Percentiles rank a stretch among this genome's conserved stretches.
Evolutionary conservation across 2,797 vertebrate species (phyloP).

Genomic region (Falco concolor): DNA sequence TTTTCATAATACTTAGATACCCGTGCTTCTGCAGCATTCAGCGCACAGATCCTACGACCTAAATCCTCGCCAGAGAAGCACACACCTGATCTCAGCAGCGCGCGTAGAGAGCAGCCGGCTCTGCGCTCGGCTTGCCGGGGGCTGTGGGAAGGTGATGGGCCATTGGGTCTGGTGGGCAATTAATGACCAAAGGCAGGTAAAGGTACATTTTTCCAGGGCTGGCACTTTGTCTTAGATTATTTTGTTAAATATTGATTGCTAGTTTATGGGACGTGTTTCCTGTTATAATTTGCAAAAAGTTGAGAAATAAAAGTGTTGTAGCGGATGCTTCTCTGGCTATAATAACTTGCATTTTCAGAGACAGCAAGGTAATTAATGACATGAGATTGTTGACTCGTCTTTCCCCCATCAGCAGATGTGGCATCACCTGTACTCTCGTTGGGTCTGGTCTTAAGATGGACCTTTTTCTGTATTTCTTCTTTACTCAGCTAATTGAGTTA

Average conservation of each 20-base stretch:
- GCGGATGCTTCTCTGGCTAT: background rate
- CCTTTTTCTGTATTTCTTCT: background rate
- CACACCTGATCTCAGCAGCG: background rate
- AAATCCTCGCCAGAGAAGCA: background rate
- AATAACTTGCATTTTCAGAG: background rate
- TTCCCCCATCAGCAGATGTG: background rate
- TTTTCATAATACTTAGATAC: constrained; percentile 70
- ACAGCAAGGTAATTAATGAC: background rate
- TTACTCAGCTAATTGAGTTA: background rate
- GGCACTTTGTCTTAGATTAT: background rate
- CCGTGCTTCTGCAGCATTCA: constrained; percentile 3
- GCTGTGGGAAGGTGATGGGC: background rate
- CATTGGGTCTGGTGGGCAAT: background rate
- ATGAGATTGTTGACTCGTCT: background rate
- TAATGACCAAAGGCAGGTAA: constrained; percentile 54
- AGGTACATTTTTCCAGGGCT: background rate
- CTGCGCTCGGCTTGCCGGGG: background rate
- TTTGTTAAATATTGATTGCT: background rate
- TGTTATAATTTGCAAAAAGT: background rate
- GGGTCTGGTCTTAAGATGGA: background rate
- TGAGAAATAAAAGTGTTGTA: background rate
- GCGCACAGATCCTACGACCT: constrained; percentile 39
- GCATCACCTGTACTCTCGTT: background rate
- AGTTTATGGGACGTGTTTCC: background rate
- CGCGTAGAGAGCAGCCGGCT: background rate